Percentiles rank a stretch among this genome's conserved stretches.
Conservation (phyloP, 1,140 invertebrate species). For the Bombus confusus region DNA sequence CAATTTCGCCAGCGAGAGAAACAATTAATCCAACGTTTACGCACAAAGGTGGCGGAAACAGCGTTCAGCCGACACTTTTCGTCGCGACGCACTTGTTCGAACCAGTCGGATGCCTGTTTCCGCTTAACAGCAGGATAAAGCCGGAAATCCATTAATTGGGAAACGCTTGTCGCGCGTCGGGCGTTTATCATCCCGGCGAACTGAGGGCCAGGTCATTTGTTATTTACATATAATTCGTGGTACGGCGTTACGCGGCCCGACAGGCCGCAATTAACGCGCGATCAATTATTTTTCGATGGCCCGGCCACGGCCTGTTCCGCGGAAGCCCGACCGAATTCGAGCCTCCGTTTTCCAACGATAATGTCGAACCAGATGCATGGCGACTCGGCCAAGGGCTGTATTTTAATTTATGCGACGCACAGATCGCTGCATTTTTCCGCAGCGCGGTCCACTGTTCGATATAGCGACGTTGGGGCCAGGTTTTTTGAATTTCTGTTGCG, state of each 20-base stretch:
- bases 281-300: slow-evolving; percentile 72
- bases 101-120: slow-evolving; percentile 65
- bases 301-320: background rate
- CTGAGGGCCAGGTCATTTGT: slow-evolving; percentile 71
- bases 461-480: too few species aligned
- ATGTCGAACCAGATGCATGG: slow-evolving; percentile 12
- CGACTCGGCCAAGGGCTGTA: background rate
- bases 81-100: slow-evolving; percentile 22
- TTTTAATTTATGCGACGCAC: slow-evolving; percentile 33
- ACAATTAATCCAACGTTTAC: slow-evolving; percentile 20
- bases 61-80: background rate
- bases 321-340: background rate
- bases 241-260: slow-evolving; percentile 62
- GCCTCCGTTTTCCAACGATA: slow-evolving; percentile 21
- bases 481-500: background rate
- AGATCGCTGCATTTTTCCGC: background rate
- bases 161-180: slow-evolving; percentile 72
- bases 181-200: slow-evolving; percentile 69
- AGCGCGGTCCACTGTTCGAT: too few species aligned
- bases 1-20: background rate
- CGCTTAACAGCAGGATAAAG: slow-evolving; percentile 68
- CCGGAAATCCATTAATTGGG: slow-evolving; percentile 81
- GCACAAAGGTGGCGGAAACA: background rate
- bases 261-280: slow-evolving; percentile 71
- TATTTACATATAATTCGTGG: slow-evolving; percentile 76